A percentile compares a stretch with the other conserved stretches of the same genome.
These are phyloP conservation scores for Ochotona curzoniae DNA, from an alignment of 2,113 vertebrate genomes.

Conservation along the genomic window DNA sequence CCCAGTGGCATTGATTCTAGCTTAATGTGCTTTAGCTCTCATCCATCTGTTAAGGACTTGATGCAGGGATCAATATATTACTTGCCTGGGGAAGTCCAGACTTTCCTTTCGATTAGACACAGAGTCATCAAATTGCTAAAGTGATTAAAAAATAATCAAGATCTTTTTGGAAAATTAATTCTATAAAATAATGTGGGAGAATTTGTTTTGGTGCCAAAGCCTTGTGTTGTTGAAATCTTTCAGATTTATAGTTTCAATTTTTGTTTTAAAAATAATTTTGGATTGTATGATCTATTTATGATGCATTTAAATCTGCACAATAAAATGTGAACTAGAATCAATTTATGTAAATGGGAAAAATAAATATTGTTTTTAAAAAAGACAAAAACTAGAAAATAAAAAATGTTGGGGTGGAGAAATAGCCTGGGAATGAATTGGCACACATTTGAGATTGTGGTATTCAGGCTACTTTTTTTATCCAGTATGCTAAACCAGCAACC, in stretches of 20 bases:
- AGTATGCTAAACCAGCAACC: too few species aligned
- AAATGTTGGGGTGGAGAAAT: too few species aligned
- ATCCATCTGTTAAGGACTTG: background rate
- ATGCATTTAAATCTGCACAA: too few species aligned
- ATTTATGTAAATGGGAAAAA: background rate
- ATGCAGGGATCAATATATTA: background rate
- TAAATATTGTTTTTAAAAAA: background rate
- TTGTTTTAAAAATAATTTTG: background rate
- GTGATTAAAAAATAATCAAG: constrained; percentile 16
- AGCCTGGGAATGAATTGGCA: too few species aligned
- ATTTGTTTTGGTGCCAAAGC: constrained; percentile 7
- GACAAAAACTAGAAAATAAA: too few species aligned
- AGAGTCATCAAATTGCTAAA: background rate
- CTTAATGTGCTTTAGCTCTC: rapidly evolving
- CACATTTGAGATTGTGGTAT: too few species aligned
- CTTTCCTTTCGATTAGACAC: constrained; percentile 23
- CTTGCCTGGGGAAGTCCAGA: background rate
- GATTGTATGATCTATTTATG: background rate
- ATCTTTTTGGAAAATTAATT: background rate
- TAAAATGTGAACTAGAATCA: background rate
- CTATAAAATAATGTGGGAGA: background rate
- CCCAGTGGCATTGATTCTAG: constrained; percentile 11
- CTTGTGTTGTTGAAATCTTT: constrained; percentile 22
- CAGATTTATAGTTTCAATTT: constrained; percentile 4
- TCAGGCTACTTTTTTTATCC: too few species aligned